These are phyloP conservation scores for Caenorhabditis inopinata DNA, from an alignment of 1,140 invertebrate genomes.

Conservation along the genomic window DNA sequence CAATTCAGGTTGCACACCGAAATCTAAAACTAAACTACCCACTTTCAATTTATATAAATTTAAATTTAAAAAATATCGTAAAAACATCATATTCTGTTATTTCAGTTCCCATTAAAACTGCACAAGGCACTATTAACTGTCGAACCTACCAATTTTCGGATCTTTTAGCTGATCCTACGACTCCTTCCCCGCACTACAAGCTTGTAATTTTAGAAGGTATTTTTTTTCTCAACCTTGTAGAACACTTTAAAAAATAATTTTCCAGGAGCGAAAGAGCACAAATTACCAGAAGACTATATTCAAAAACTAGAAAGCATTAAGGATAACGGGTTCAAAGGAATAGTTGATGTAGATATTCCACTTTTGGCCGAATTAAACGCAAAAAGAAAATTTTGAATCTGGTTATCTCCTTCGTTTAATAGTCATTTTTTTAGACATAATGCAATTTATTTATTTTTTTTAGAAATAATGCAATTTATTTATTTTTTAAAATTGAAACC, in stretches of 20 bases:
- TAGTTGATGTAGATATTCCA: conserved; percentile 4
- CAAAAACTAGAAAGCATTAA: not conserved
- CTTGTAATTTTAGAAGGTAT: not conserved
- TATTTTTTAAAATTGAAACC: not conserved
- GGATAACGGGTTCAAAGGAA: not conserved
- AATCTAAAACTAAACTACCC: too few relatives aligned
- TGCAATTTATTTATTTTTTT: not conserved
- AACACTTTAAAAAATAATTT: not conserved
- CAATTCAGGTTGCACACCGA: too few relatives aligned
- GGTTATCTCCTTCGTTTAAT: conserved; percentile 4
- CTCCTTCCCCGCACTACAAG: not conserved
- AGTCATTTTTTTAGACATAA: not conserved
- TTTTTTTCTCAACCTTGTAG: conserved; percentile 16
- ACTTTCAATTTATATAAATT: too few relatives aligned
- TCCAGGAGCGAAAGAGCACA: conserved; percentile 16
- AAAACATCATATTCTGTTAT: too few relatives aligned
- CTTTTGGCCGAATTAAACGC: conserved; percentile 8
- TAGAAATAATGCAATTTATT: too few relatives aligned
- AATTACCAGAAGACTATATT: not conserved
- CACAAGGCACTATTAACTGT: conserved; percentile 4
- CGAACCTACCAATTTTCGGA: conserved; percentile 42
- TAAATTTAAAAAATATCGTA: too few relatives aligned
- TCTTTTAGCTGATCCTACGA: not conserved
- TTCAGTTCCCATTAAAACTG: conserved; percentile 24
- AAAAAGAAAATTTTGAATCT: not conserved